Conservation (phyloP, 2,797 vertebrate species). For the Phoeniculus purpureus region DNA sequence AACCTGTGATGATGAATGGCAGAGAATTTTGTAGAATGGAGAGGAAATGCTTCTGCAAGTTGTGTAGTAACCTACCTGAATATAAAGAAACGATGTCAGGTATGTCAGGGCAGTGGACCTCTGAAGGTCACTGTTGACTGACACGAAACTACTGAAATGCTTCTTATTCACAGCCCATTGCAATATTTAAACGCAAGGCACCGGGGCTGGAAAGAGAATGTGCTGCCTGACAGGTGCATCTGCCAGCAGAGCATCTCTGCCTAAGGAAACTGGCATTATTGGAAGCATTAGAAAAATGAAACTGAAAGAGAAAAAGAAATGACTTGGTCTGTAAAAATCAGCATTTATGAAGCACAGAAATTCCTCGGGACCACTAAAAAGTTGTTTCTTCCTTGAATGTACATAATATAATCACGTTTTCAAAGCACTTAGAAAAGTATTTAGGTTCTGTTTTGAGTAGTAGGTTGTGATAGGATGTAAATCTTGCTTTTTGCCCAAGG, state of each 20-base stretch:
- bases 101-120: background rate
- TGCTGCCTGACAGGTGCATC: background rate
- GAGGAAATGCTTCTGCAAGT: background rate
- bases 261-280: background rate
- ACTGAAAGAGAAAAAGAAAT: background rate
- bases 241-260: background rate
- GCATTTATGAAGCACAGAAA: background rate
- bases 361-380: background rate
- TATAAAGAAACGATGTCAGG: background rate
- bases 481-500: background rate
- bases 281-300: background rate
- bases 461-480: background rate
- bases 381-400: background rate
- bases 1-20: background rate
- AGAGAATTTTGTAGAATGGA: background rate
- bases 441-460: background rate
- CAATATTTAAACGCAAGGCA: background rate
- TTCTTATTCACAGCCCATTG: background rate
- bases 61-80: background rate
- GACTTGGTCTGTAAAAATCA: background rate
- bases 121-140: background rate
- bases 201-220: background rate
- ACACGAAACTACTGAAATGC: background rate
- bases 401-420: background rate
- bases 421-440: background rate